Evolutionary conservation across 2,888 invertebrate genomes (phyloP).

Genomic region (Diogma glabrata): DNA sequence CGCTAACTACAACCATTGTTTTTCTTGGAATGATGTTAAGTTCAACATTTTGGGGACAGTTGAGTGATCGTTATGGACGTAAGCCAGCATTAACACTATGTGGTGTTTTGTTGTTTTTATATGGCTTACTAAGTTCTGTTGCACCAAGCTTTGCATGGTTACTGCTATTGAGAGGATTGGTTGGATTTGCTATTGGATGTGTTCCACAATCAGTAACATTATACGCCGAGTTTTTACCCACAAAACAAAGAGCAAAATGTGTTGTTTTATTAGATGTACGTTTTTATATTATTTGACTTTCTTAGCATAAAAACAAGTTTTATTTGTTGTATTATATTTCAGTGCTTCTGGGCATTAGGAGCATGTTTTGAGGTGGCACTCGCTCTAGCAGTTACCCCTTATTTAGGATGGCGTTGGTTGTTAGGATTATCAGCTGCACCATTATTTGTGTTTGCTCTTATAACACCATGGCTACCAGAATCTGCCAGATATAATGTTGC

Average conservation of each 20-base stretch:
- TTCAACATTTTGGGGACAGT: constrained; percentile 89
- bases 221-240: constrained; percentile 91
- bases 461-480: constrained; percentile 86
- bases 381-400: constrained; percentile 83
- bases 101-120: constrained; percentile 81
- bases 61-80: constrained; percentile 86
- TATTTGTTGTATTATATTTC: constrained; percentile 21
- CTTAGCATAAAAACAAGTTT: background rate
- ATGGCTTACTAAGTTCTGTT: constrained; percentile 79
- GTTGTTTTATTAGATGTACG: constrained; percentile 88
- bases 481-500: constrained; percentile 83
- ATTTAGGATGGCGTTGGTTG: constrained; percentile 83
- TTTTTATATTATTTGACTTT: constrained; percentile 21
- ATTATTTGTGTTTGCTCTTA: constrained; percentile 66
- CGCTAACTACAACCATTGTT: constrained; percentile 84
- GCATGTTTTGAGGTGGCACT: constrained; percentile 87
- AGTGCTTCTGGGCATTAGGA: constrained; percentile 95
- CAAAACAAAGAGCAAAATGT: constrained; percentile 87
- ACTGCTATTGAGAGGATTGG: constrained; percentile 76
- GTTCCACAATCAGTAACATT: constrained; percentile 96
- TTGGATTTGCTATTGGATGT: constrained; percentile 93
- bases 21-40: constrained; percentile 96
- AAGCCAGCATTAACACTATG: constrained; percentile 71
- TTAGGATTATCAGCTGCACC: constrained; percentile 86
- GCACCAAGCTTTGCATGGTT: constrained; percentile 89